Base-by-base conservation (phyloP, 1,140 invertebrate genomes). In the Vollenhovia emeryi region DNA sequence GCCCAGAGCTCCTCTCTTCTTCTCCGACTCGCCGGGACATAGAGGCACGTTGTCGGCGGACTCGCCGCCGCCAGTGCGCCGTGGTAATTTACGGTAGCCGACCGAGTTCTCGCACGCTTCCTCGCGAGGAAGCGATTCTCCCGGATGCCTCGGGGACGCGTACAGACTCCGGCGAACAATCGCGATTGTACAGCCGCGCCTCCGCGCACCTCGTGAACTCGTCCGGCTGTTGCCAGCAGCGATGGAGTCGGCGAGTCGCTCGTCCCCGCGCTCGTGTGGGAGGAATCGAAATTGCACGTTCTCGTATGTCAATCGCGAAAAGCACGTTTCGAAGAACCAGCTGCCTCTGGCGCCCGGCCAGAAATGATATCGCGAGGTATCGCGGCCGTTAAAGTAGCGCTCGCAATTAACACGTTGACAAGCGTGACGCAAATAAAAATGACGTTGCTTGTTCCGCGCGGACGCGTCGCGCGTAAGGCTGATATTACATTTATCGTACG, bases 1-100 rank as follows among this genome's bases (percentile, higher is more conserved):
- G 89, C 91, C 8, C 82, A 71, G 87, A 88, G 85, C 83, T 86
- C 79, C 73, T 45, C 55, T 50, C 76, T 85, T 48, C 66, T 69
- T 74, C 79, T 45, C 59, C 24, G 74, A 33, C n/a, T 71, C 75
- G 71, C 73, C 43, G 86, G 60, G 55, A 83, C 45, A 80, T 76
- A 59, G 78, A 83, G 55, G 27, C 74, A 59, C 30, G 24, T 79
- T 71, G 75, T 59, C 45, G 60, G 40, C 57, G 48, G 57, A 43
- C 55, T 48, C 84, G 48, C 3, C 30, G 27, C 18, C 60, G 43
- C n/a, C 79, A 66, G 80, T 84, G 27, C 84, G 45, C 13, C 64
- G 36, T 15, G 82, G 7, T 52, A 59, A 59, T 27, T 45, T 84
- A 48, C 33, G 57, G 21, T 45, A 36, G 18, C 9, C 55, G 30